These are phyloP conservation scores for Hemichromis elongatus DNA, from an alignment of 2,113 vertebrate genomes.

Conservation along the genomic window DNA sequence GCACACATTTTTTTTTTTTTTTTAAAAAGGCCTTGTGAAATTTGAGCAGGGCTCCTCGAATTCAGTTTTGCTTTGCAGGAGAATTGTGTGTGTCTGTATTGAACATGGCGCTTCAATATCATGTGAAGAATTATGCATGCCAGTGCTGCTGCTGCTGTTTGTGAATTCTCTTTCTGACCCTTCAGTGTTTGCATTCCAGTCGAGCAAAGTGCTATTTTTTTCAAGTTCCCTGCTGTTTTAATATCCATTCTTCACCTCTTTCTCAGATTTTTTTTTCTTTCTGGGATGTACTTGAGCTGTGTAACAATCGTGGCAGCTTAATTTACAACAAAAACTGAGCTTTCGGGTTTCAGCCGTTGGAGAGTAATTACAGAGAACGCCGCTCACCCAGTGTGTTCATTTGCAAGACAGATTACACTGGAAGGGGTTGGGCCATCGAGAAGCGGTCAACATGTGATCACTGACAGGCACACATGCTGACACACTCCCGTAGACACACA, in stretches of 20 bases:
- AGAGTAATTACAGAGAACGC: conserved; percentile 12
- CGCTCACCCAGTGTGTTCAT: conserved; percentile 7
- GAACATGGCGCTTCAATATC: conserved; percentile 44
- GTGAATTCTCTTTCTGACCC: conserved; percentile 47
- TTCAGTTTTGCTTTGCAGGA: conserved; percentile 22
- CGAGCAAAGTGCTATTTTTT: conserved; percentile 50
- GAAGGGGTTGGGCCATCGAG: not conserved
- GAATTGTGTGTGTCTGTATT: conserved; percentile 45
- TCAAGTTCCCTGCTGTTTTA: conserved; percentile 57
- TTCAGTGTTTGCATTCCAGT: conserved; percentile 58
- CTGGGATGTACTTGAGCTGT: not conserved
- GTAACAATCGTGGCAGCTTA: conserved; percentile 1
- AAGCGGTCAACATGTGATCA: conserved; percentile 12
- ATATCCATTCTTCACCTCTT: conserved; percentile 45
- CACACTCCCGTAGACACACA: not conserved
- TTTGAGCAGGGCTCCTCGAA: conserved; percentile 27
- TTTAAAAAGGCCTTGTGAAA: conserved; percentile 1
- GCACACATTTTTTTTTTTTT: no score
- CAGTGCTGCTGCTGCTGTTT: conserved; percentile 45
- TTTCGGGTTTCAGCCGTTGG: conserved; percentile 3
- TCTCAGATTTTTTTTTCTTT: not conserved
- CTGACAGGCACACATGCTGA: not conserved
- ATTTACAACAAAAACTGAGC: not conserved
- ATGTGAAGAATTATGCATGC: conserved; percentile 65
- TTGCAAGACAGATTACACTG: conserved; percentile 2